These are phyloP conservation scores for Drosophila saltans DNA, from an alignment of 1,140 invertebrate genomes.

Conservation along the genomic window DNA sequence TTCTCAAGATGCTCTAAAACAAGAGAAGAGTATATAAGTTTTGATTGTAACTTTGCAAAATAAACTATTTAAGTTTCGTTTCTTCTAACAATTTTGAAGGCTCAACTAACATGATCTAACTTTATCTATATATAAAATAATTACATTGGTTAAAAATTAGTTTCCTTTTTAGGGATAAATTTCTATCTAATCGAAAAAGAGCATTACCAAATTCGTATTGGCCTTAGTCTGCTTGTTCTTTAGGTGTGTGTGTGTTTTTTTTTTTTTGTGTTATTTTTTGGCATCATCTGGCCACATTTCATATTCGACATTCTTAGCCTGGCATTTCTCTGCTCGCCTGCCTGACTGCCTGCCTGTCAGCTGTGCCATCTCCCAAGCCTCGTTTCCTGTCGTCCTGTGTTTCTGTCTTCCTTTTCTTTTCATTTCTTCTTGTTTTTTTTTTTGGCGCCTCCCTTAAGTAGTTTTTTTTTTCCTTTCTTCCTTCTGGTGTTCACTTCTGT, in stretches of 20 bases:
- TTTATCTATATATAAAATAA: too few species aligned
- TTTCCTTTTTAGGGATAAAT: too few species aligned
- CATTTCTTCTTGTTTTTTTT: not conserved
- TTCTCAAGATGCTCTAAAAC: not conserved
- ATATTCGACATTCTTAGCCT: slow-evolving; percentile 60
- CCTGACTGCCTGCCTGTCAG: slow-evolving; percentile 17
- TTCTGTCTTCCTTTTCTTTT: not conserved
- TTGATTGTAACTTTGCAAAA: not conserved
- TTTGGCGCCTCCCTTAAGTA: slow-evolving; percentile 48
- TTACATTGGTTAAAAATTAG: too few species aligned
- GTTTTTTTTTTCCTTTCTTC: slow-evolving; percentile 43
- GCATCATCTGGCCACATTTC: slow-evolving; percentile 70
- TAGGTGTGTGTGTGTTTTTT: not conserved
- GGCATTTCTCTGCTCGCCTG: slow-evolving; percentile 8
- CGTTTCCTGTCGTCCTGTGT: slow-evolving; percentile 48
- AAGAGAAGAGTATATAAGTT: not conserved
- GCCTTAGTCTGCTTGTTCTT: too few species aligned
- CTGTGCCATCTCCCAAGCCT: slow-evolving; percentile 28
- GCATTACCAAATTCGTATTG: too few species aligned
- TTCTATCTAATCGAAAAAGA: too few species aligned
- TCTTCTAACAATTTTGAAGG: too few species aligned
- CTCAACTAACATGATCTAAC: too few species aligned
- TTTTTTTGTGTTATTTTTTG: slow-evolving; percentile 19
- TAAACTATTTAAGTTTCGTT: too few species aligned
- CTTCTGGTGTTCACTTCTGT: not conserved